Evolutionary conservation across 2,888 invertebrate species (phyloP), one percentile per base, ranked within the genome.

Genomic region (Pocota personata): DNA sequence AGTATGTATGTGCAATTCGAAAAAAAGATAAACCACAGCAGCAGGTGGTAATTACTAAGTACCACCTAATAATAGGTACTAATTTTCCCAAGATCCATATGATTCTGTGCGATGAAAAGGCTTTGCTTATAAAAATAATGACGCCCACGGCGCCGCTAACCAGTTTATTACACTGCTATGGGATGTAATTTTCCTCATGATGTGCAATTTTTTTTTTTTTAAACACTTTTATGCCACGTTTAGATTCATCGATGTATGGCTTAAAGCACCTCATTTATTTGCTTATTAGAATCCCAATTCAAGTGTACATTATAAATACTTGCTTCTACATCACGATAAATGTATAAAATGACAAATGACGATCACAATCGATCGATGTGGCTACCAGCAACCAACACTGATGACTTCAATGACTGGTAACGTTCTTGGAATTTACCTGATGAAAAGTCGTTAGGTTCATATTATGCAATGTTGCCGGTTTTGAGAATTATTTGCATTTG

Each of bases 121-220:
- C 19, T 64, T 43, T 30, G 58, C 50, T 76, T 21, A 62, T 0
- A 12, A 4, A 16, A 16, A 19, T 14, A 67, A 58, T 67, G 48
- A 77, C 60, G 10, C 77, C 52, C 21, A 52, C 67, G 32, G 76
- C 67, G 76, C 77, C 67, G 76, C 69, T 64, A 64, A 52, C 32
- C 50, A 32, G 69, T 69, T 60, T 52, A 58, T 67, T 67, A 77
- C 57, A 57, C 32, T 19, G 50, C n/a, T 27, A 67, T 77, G 37
- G 67, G 48, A 58, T 30, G 40, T 77, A 67, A 67, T 67, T 77
- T 55, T 48, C 58, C 48, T 58, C 16, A 57, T 77, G 50, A 40
- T 58, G n/a, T 46, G 4, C 12, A 48, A 58, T 46, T 75, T 16
- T 35, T 43, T 27, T 55, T 75, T 46, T 16, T 19, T 8, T 67